These are phyloP conservation scores for Porphyrio hochstetteri DNA, from an alignment of 2,113 vertebrate genomes.

Conservation along the genomic window DNA sequence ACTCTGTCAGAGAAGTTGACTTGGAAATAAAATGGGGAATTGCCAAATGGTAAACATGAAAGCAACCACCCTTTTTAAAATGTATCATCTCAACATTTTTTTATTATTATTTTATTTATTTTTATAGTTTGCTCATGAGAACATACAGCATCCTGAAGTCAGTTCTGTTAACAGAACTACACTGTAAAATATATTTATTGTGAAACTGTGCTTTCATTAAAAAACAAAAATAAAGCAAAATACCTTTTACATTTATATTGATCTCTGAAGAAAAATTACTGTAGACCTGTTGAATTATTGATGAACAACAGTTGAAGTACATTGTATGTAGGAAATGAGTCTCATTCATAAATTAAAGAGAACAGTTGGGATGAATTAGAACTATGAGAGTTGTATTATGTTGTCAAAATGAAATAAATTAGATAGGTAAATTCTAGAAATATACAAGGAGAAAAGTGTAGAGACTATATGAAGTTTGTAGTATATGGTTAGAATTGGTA, in stretches of 20 bases:
- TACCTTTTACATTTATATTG: slow-evolving; percentile 24
- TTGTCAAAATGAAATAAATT: background rate
- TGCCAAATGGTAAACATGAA: background rate
- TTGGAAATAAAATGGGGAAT: background rate
- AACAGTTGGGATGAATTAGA: background rate
- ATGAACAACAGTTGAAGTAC: slow-evolving; percentile 26
- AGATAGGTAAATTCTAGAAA: background rate
- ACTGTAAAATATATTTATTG: background rate
- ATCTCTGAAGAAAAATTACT: slow-evolving; percentile 48
- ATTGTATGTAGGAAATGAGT: slow-evolving; percentile 12
- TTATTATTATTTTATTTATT: background rate
- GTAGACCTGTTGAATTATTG: slow-evolving; percentile 29
- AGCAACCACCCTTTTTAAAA: background rate
- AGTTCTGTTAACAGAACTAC: background rate
- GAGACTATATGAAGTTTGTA: background rate
- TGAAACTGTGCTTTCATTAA: background rate
- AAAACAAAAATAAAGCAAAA: slow-evolving; percentile 45
- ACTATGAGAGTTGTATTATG: background rate
- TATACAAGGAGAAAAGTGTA: background rate
- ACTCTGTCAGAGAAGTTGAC: background rate
- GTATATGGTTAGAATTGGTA: background rate
- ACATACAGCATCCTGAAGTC: background rate
- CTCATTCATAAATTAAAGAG: slow-evolving; percentile 47
- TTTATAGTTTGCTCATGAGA: background rate
- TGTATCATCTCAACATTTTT: background rate